Conservation (phyloP, 2,797 vertebrate genomes). For the Brotula barbata region DNA sequence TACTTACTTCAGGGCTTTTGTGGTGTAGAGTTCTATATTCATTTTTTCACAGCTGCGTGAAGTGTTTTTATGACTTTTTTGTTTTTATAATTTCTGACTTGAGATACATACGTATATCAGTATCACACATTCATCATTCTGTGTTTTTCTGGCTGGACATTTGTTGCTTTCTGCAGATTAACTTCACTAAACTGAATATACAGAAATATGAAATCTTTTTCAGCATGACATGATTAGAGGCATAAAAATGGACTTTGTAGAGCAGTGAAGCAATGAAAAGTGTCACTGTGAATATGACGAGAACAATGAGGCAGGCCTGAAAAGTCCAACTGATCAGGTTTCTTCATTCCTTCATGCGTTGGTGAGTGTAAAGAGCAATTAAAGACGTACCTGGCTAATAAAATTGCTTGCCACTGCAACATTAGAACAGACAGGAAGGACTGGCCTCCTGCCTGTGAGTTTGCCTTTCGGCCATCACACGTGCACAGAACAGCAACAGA, state of each 20-base stretch:
- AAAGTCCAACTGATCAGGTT: slow-evolving; percentile 14
- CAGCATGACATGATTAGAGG: not conserved
- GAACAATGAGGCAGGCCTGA: slow-evolving; percentile 3
- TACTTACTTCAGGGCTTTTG: not conserved
- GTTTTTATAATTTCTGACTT: not conserved
- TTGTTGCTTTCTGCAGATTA: slow-evolving; percentile 1
- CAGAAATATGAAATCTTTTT: no score
- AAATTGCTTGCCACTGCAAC: slow-evolving; percentile 57
- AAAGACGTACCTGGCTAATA: slow-evolving; percentile 32
- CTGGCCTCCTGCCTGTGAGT: slow-evolving; percentile 63
- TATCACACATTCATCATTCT: slow-evolving; percentile 1
- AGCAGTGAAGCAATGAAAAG: not conserved
- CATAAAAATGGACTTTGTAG: not conserved
- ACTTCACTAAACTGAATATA: not conserved
- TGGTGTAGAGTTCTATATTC: not conserved
- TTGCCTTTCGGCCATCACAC: slow-evolving; percentile 72
- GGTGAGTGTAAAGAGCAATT: slow-evolving; percentile 26
- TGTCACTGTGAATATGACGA: not conserved
- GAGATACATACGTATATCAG: not conserved
- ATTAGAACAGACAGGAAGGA: slow-evolving; percentile 62
- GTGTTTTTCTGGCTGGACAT: slow-evolving; percentile 1
- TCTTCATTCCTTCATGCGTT: slow-evolving; percentile 4
- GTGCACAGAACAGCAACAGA: slow-evolving; percentile 75
- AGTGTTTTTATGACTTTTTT: not conserved
- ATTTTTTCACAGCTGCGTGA: not conserved